Conservation (phyloP, 2,113 vertebrate species). For the Podarcis cretensis region DNA sequence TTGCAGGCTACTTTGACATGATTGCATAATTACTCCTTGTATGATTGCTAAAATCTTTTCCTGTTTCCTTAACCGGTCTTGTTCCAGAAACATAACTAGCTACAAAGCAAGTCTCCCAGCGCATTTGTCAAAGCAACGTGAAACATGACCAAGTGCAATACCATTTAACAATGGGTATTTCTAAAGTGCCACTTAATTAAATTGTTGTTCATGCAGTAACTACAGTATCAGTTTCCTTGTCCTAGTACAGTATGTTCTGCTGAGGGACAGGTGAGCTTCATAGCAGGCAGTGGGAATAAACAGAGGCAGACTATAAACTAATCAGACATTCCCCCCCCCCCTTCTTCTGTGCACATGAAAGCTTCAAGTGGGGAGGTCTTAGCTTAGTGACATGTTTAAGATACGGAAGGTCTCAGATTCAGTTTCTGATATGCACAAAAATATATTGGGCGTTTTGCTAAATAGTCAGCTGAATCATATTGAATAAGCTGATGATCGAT, state of each 20-base stretch:
- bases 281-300: constrained; percentile 55
- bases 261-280: constrained; percentile 59
- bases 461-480: neutral
- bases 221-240: constrained; percentile 67
- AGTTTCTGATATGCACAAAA: neutral
- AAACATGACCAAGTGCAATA: constrained; percentile 68
- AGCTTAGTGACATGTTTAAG: neutral
- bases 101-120: constrained; percentile 73
- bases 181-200: constrained; percentile 78
- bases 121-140: constrained; percentile 74
- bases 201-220: constrained; percentile 76
- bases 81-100: constrained; percentile 69
- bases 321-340: neutral
- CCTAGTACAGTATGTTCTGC: constrained; percentile 58
- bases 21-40: constrained; percentile 42
- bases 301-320: constrained; percentile 6
- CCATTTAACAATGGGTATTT: constrained; percentile 71
- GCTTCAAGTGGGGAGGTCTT: neutral
- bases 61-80: constrained; percentile 63
- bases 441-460: neutral
- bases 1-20: constrained; percentile 33
- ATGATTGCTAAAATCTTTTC: constrained; percentile 62
- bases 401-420: neutral
- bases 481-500: neutral
- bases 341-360: neutral